These are phyloP conservation scores for Trisateles emortualis DNA, from an alignment of 2,888 invertebrate genomes.

Conservation along the genomic window DNA sequence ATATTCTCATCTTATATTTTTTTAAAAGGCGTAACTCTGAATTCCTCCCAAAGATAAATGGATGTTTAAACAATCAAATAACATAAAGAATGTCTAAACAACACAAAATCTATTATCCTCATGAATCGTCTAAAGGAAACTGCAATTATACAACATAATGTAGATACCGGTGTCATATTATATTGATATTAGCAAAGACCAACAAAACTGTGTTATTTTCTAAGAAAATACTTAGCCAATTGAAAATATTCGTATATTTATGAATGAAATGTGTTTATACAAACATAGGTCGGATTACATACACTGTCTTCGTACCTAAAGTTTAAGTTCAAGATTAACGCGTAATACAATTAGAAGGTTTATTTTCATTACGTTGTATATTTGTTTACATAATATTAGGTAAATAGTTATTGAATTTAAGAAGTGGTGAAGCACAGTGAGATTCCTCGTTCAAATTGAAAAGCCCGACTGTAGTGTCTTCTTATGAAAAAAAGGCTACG, in stretches of 20 bases:
- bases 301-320: conserved; percentile 29
- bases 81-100: too few species aligned
- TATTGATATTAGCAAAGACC: conserved; percentile 28
- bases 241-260: conserved; percentile 30
- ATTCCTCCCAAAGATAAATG: too few species aligned
- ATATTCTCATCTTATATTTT: too few species aligned
- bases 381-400: conserved; percentile 1
- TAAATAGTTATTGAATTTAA: neutral
- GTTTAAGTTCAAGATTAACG: conserved; percentile 31
- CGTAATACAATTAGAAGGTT: conserved; percentile 34
- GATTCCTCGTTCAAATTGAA: too few species aligned
- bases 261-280: conserved; percentile 38
- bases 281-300: conserved; percentile 22
- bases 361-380: conserved; percentile 3
- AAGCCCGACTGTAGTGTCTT: too few species aligned
- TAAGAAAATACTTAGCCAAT: conserved; percentile 33
- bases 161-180: conserved; percentile 36
- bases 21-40: too few species aligned
- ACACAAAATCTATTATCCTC: too few species aligned
- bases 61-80: too few species aligned
- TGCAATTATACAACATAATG: conserved; percentile 26
- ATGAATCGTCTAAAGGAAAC: conserved; percentile 29
- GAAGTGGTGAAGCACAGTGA: too few species aligned
- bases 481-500: too few species aligned
- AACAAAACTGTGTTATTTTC: conserved; percentile 28